Base-by-base conservation (phyloP, 2,888 invertebrate species). In the Graphium colonna region DNA sequence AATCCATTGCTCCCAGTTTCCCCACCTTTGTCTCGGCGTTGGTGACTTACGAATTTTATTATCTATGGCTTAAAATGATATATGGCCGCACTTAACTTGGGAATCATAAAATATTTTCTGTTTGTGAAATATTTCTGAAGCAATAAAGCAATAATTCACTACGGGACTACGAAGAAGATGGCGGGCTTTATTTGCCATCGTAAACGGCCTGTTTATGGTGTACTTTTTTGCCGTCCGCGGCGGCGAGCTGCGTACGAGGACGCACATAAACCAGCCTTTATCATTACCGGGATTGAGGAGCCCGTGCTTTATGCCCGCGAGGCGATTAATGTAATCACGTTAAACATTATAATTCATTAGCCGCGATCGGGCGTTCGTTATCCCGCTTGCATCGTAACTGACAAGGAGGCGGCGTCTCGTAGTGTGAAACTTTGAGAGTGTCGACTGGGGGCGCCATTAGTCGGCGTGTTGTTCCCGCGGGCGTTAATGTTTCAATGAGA, bases 101-200 rank as follows among this genome's bases (percentile, higher is more conserved):
- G 87, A 84, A 88, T 88, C 88, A 86, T 89, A 89, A 89, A 89
- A 89, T 88, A 87, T 89, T 88, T 88, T 88, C 88, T 87, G 89
- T 89, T 88, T 89, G 89, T 86, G 84, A 87, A 88, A 89, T 88
- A 88, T 89, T 88, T 87, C 88, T 85, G 86, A 86, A 77, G 89
- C 88, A 88, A 89, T 89, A 89, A 88, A 89, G 89, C 88, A 88
- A 88, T 89, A 89, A 88, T 84, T 89, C 88, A 89, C 86, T 86
- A 86, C 82, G 82, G 79, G 85, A 79, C 85, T 84, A 82, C 87
- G 83, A 83, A 81, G 84, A 85, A 89, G 83, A 85, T 79, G 82
- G 79, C 82, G 75, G 75, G 79, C 81, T 88, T 88, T 89, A 89
- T 89, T 87, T 88, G 87, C 89, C 71, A 85, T 76, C 88, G 85